Percentiles rank a stretch among this genome's conserved stretches.
phyloP scores from a whole-genome alignment of 2,888 invertebrate genomes.

The Leucozona laternaria region DNA sequence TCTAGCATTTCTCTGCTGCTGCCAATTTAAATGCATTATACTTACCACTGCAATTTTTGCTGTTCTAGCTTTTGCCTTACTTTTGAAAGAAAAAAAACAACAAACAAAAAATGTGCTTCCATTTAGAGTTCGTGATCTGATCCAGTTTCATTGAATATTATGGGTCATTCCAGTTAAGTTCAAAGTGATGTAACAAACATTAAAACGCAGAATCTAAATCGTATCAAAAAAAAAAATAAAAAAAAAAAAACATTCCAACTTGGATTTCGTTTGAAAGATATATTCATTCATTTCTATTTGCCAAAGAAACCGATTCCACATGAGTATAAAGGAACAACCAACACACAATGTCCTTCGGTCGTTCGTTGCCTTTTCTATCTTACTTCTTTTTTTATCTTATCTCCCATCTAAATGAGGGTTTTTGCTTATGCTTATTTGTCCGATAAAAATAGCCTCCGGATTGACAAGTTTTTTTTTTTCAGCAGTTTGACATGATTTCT shows the following conservation, averaged over 20 bases:
- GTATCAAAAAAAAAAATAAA: neutral
- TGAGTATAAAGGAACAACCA: constrained; percentile 29
- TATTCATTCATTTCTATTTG: constrained; percentile 1
- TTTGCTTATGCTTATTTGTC: neutral
- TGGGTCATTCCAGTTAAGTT: constrained; percentile 45
- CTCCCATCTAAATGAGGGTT: constrained; percentile 53
- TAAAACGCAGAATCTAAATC: constrained; percentile 45
- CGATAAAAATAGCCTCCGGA: constrained; percentile 50
- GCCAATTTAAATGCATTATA: constrained; percentile 24
- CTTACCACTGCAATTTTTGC: constrained; percentile 11
- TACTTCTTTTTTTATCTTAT: constrained; percentile 7
- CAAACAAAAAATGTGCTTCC: constrained; percentile 23
- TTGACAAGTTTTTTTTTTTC: constrained; percentile 10
- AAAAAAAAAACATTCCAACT: neutral
- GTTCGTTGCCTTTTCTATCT: neutral
- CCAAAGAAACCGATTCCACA: constrained; percentile 33
- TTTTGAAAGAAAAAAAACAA: neutral
- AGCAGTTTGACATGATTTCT: constrained; percentile 57
- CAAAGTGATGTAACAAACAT: constrained; percentile 28
- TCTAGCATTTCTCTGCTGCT: constrained; percentile 24
- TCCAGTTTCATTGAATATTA: constrained; percentile 53
- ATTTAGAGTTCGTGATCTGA: constrained; percentile 51
- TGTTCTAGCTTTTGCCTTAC: neutral
- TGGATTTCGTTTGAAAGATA: neutral
- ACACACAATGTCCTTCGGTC: constrained; percentile 49